A percentile compares a stretch with the other conserved stretches of the same genome.
These are phyloP conservation scores for Sceloporus tristichus DNA, from an alignment of 2,113 vertebrate species.

Conservation along the genomic window DNA sequence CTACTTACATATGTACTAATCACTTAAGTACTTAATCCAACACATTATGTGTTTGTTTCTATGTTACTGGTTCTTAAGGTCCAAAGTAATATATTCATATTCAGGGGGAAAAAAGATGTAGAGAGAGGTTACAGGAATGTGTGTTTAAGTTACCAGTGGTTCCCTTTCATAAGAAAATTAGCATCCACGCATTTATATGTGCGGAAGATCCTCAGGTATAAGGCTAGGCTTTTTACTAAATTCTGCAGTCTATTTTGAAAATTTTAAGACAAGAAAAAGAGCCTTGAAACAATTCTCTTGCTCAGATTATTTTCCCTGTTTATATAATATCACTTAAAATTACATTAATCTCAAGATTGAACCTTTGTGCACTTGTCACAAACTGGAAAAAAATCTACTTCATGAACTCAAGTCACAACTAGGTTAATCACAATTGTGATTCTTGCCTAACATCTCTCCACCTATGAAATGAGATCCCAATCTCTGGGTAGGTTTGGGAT, in stretches of 20 bases:
- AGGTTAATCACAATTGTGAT: background rate
- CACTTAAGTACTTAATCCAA: background rate
- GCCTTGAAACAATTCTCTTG: background rate
- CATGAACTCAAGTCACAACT: background rate
- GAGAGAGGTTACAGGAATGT: slow-evolving; percentile 30
- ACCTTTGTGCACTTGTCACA: background rate
- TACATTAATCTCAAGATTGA: background rate
- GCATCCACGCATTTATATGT: background rate
- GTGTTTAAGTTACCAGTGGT: background rate
- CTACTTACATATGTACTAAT: background rate
- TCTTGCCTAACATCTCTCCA: background rate
- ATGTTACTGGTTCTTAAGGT: background rate
- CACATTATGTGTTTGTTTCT: background rate
- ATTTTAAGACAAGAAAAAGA: background rate
- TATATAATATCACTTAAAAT: background rate
- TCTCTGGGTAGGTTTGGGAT: slow-evolving; percentile 14
- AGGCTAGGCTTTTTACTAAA: background rate
- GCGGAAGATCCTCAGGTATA: background rate
- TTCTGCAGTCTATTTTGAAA: background rate
- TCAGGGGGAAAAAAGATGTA: slow-evolving; percentile 13
- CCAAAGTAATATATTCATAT: slow-evolving; percentile 18
- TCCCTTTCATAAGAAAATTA: background rate
- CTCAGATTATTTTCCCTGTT: slow-evolving; percentile 15
- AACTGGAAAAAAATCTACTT: background rate
- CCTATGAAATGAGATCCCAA: background rate